Conservation (phyloP, 2,113 vertebrate species). For the Notothenia rossii region DNA sequence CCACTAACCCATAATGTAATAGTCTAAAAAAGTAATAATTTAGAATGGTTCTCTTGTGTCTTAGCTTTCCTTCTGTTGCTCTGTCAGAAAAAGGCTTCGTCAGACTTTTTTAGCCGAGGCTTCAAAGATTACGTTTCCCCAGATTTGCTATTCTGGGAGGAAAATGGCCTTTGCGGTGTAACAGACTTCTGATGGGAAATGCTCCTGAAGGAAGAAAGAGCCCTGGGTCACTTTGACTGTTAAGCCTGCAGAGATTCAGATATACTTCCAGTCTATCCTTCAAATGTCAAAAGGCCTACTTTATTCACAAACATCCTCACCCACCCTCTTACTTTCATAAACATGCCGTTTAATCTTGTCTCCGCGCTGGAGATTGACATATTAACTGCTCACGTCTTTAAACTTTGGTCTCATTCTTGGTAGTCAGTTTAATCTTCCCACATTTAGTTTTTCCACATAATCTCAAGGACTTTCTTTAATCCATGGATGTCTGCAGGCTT, state of each 20-base stretch:
- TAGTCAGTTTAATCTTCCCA: constrained; percentile 54
- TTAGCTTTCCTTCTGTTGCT: constrained; percentile 39
- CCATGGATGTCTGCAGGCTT: constrained; percentile 44
- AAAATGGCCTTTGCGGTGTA: constrained; percentile 68
- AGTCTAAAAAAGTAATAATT: constrained; percentile 3
- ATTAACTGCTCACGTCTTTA: constrained; percentile 39
- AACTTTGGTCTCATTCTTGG: constrained; percentile 49
- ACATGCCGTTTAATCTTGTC: constrained; percentile 11
- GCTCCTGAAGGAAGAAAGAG: constrained; percentile 42
- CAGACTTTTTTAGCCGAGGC: constrained; percentile 60
- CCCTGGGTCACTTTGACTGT: constrained; percentile 68
- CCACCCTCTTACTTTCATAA: background rate
- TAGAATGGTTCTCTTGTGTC: constrained; percentile 40
- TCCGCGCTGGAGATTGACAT: constrained; percentile 30
- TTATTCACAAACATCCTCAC: background rate
- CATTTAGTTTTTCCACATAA: constrained; percentile 38
- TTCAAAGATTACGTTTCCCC: constrained; percentile 75
- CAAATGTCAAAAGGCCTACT: constrained; percentile 18
- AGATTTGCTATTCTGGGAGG: constrained; percentile 73
- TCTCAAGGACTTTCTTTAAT: constrained; percentile 66
- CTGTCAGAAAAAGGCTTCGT: constrained; percentile 60
- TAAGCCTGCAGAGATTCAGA: constrained; percentile 30
- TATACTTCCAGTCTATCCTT: constrained; percentile 14
- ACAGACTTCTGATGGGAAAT: constrained; percentile 70
- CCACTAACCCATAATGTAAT: constrained; percentile 28